Percentiles rank a stretch among this genome's conserved stretches.
Evolutionary conservation across 2,797 vertebrate genomes (phyloP).

Genomic region (Cheirogaleus major): DNA sequence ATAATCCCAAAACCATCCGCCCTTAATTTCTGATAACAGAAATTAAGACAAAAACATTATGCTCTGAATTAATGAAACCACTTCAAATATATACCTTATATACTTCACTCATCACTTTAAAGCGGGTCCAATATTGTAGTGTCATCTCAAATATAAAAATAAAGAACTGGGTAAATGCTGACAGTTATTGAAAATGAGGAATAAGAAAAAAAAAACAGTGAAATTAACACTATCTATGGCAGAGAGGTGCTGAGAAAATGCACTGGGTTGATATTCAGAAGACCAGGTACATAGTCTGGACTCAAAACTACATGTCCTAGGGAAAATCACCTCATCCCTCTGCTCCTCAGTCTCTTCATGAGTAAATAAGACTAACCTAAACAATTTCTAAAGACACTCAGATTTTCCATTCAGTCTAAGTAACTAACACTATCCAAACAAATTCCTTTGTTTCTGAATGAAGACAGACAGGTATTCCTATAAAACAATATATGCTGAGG

Average conservation of each 20-base stretch:
- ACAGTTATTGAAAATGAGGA: neutral
- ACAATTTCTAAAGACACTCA: constrained; percentile 7
- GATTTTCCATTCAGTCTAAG: constrained; percentile 14
- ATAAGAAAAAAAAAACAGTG: neutral
- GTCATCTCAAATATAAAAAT: constrained; percentile 31
- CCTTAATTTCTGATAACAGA: neutral
- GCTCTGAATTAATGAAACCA: constrained; percentile 18
- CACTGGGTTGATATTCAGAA: neutral
- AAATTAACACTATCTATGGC: constrained; percentile 3
- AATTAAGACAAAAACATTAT: neutral
- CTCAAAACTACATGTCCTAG: neutral
- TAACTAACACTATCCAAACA: neutral
- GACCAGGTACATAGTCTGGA: neutral
- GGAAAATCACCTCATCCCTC: neutral
- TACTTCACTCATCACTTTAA: neutral
- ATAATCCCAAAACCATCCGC: neutral
- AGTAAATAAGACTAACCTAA: neutral
- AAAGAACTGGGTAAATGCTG: neutral
- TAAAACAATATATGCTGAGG: neutral
- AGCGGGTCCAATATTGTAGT: neutral
- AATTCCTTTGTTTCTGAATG: constrained; percentile 1
- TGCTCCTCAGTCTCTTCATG: neutral
- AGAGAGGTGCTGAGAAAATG: neutral
- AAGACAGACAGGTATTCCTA: neutral
- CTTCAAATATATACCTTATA: neutral